Percentiles rank a stretch among this genome's conserved stretches.
Conservation (phyloP, 2,113 vertebrate genomes). For the Hemibagrus wyckioides region DNA sequence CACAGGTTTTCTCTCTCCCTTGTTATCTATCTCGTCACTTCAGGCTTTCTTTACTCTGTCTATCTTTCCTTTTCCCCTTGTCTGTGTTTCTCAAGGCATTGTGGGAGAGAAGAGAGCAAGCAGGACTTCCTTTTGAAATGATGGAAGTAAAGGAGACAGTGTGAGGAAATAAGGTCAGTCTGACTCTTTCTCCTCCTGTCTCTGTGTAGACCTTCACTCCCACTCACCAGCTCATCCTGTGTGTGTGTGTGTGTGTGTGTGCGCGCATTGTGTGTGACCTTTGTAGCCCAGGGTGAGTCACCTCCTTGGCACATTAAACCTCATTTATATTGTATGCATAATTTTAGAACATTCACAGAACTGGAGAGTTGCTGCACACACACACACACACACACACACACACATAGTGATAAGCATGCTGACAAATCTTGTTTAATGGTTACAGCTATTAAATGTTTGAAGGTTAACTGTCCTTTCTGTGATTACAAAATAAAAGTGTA, state of each 20-base stretch:
- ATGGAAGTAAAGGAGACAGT: constrained; percentile 38
- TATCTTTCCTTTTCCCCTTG: background rate
- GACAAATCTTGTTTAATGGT: constrained; percentile 19
- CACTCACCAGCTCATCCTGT: background rate
- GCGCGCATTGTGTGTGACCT: constrained; percentile 31
- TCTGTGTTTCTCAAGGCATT: background rate
- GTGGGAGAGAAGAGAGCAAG: constrained; percentile 29
- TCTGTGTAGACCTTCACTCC: constrained; percentile 4
- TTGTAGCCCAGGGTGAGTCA: constrained; percentile 40
- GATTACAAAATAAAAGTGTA: constrained; percentile 6
- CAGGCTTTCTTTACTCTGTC: background rate
- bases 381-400: background rate
- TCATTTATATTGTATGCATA: constrained; percentile 47
- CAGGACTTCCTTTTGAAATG: constrained; percentile 26
- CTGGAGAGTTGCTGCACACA: constrained; percentile 14
- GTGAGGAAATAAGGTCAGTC: constrained; percentile 41
- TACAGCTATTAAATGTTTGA: constrained; percentile 20
- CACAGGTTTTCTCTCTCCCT: background rate
- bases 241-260: constrained; percentile 29
- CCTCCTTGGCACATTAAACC: constrained; percentile 38
- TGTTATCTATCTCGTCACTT: background rate
- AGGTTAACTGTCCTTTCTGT: background rate
- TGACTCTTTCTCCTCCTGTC: constrained; percentile 22
- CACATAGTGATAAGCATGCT: background rate
- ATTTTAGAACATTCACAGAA: constrained; percentile 37